A percentile compares a stretch with the other conserved stretches of the same genome.
phyloP scores from a whole-genome alignment of 2,113 vertebrate genomes.

The Eclectus roratus region DNA sequence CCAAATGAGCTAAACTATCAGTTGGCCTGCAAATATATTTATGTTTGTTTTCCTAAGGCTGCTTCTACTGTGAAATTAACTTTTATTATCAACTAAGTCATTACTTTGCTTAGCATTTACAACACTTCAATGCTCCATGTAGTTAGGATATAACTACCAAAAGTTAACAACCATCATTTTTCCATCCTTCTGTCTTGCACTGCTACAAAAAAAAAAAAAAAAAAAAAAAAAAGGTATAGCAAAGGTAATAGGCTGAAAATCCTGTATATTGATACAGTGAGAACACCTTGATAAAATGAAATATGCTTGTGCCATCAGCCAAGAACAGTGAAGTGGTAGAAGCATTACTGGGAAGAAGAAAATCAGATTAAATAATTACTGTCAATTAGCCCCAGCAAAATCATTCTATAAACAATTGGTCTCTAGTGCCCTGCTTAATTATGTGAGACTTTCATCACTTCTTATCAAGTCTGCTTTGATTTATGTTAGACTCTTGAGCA shows the following conservation, averaged over 20 bases:
- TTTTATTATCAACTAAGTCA: not conserved
- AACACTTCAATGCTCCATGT: not conserved
- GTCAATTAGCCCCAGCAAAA: slow-evolving; percentile 99
- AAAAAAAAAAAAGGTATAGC: not conserved
- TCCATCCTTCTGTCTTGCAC: not conserved
- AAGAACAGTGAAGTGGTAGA: slow-evolving; percentile 66
- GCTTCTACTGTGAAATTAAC: not conserved
- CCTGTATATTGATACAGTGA: not conserved
- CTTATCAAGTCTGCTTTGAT: slow-evolving; percentile 95
- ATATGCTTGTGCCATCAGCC: slow-evolving; percentile 47
- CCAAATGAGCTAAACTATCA: not conserved
- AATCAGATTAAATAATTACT: slow-evolving; percentile 99
- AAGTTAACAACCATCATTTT: not conserved
- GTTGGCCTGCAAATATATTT: not conserved
- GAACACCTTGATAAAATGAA: slow-evolving; percentile 48
- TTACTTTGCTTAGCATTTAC: not conserved
- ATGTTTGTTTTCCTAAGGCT: not conserved
- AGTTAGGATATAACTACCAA: slow-evolving; percentile 7
- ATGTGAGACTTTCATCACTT: slow-evolving; percentile 92
- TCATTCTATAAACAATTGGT: slow-evolving; percentile 98
- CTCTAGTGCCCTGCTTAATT: slow-evolving; percentile 99
- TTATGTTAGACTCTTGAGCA: slow-evolving; percentile 92
- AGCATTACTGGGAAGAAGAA: slow-evolving; percentile 82
- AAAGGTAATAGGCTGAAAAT: not conserved
- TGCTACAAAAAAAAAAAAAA: not conserved